Evolutionary conservation across 2,797 vertebrate species (phyloP).

Genomic region (Heliangelus exortis): DNA sequence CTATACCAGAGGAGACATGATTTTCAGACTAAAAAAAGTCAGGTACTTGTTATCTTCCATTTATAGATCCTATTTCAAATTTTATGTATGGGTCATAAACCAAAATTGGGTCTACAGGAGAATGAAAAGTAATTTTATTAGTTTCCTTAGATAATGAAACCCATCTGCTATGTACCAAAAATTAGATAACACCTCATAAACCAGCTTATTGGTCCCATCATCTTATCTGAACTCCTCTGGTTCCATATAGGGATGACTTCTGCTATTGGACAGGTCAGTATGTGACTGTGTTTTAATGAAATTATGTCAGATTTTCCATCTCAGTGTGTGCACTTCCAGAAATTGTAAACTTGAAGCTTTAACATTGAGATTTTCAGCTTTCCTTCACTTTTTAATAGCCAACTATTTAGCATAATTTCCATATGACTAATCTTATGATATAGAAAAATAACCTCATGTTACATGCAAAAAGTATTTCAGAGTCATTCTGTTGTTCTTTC

Average conservation of each 20-base stretch:
- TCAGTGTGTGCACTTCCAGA: neutral
- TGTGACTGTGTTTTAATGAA: neutral
- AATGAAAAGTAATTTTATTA: neutral
- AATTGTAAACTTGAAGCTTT: neutral
- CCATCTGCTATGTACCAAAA: constrained; percentile 32
- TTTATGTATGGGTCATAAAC: constrained; percentile 18
- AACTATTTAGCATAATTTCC: neutral
- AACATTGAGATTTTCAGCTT: neutral
- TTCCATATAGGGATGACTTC: neutral
- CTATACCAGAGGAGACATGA: constrained; percentile 36
- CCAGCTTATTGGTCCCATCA: neutral
- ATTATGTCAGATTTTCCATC: neutral
- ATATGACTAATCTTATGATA: neutral
- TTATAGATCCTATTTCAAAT: constrained; percentile 41
- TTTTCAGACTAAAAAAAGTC: constrained; percentile 15
- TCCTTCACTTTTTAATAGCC: neutral
- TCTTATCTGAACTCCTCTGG: neutral
- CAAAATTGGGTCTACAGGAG: neutral
- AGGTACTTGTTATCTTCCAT: constrained; percentile 50
- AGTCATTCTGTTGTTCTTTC: constrained; percentile 30
- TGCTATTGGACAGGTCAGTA: neutral
- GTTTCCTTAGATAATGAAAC: constrained; percentile 15
- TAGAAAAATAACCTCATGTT: constrained; percentile 19
- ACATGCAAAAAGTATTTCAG: constrained; percentile 8
- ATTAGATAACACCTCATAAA: constrained; percentile 18